Evolutionary conservation across 2,113 vertebrate species (phyloP), one percentile per base, ranked within the genome.

Genomic region (Ochotona curzoniae): DNA sequence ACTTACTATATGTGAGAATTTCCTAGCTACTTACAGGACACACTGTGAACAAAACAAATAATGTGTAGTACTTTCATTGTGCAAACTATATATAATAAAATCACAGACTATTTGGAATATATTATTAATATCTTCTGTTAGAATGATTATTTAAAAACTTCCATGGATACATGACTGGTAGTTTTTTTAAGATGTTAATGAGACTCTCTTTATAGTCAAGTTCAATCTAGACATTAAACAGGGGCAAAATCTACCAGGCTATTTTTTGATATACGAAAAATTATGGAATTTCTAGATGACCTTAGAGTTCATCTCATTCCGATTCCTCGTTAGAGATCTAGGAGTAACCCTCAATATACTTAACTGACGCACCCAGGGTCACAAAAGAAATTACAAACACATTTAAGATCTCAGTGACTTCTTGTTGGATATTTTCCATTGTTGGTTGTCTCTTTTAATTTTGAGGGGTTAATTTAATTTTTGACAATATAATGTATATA

Each of bases 171-270:
- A 82, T 75, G 57, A 86, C 35, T 51, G 23, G 30, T 66, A 73
- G 32, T 71, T 90, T 71, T 90, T 66, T 54, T 57, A 2, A 57
- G 87, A 32, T 64, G 70, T 70, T 54, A 25, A 49, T 87, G 25
- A 78, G 4, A 95, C 38, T 80, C 38, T 80, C 38, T 78, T 87
- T 76, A 78, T 23, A 87, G 54, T 84, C 67, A 69, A 88, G 79
- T 57, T 84, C 2, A 82, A 57, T 81, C 21, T 79, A 8, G 85
- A 1, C 86, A 87, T 26, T 83, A 74, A 88, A 32, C 18, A 91
- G 38, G 28, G 17, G 47, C 8, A 73, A 85, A 74, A 67, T 35
- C 57, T 73, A 51, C 23, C 8, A 91, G 26, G 8, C 35, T 67
- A 25, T 18, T 28, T 67, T 44, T 71, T n/a, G 71, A 23, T 85